Base-by-base conservation (phyloP, 2,113 vertebrate species). In the Cichladusa arquata region DNA sequence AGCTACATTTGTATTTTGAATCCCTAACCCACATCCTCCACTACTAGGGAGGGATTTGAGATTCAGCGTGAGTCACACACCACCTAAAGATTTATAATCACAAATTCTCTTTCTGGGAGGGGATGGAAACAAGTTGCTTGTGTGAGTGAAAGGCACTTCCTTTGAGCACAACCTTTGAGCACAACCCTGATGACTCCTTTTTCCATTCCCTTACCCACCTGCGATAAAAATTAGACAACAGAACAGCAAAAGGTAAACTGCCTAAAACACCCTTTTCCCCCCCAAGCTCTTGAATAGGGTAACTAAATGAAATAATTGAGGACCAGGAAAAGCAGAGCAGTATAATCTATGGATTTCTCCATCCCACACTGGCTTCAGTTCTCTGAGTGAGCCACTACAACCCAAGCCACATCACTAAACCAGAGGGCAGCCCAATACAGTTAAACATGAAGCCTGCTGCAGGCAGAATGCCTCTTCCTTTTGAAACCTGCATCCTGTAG, bases 1-100 rank as follows among this genome's bases (percentile, higher is more conserved):
- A 90, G 51, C 67, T 81, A 44, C 67, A 64, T 74, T 93, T 62
- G 64, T 94, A 61, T 92, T 96, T 88, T 62, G 79, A 92, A 90
- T 88, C 83, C 58, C 69, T 84, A 95, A 92, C 86, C 88, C 96
- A 96, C 92, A 97, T 97, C 91, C 95, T 95, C 80, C 51, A 64
- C 72, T 74, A 20, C 47, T 28, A 81, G 77, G 58, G 86, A 95
- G 51, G 38, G 80, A 92, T 86, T 88, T 42, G 53, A 78, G 76
- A 95, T 71, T 90, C 83, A 86, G 40, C 34, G 1, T 88, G 88
- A 95, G 67, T 93, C 92, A 94, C 76, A 80, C 0, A 0, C 67
- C 76, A 88, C 79, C 92, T 93, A 95, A 92, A 94, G 91, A 83
- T 84, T 54, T 84, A 71, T 54, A 83, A 88, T 95, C 64, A 91